Conservation (phyloP, 2,797 vertebrate genomes). For the Loriculus beryllinus region DNA sequence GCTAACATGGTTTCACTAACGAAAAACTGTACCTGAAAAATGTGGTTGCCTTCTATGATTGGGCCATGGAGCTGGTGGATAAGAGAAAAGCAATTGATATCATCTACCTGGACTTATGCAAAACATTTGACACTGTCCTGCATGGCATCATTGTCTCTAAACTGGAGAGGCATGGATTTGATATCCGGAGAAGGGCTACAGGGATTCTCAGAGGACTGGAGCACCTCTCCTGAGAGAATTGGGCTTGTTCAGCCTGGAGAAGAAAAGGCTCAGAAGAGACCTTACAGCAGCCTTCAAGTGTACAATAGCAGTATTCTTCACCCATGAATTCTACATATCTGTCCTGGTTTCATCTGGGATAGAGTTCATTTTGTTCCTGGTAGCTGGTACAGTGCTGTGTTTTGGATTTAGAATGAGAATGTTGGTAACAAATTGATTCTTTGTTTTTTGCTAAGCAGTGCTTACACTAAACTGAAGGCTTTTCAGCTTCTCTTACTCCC, state of each 20-base stretch:
- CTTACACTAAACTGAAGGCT: not conserved
- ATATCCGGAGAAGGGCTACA: not conserved
- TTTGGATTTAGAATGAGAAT: not conserved
- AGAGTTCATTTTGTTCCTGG: not conserved
- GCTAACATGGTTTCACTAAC: not conserved
- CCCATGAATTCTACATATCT: not conserved
- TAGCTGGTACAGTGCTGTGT: not conserved
- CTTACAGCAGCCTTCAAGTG: not conserved
- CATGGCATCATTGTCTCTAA: not conserved
- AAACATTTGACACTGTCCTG: not conserved
- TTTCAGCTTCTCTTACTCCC: not conserved
- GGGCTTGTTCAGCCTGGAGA: not conserved
- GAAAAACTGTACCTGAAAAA: not conserved
- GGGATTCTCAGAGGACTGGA: not conserved
- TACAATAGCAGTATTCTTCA: not conserved
- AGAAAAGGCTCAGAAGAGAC: not conserved
- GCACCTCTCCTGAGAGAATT: not conserved
- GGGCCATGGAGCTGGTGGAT: not conserved
- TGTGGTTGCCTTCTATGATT: not conserved
- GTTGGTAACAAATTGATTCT: not conserved
- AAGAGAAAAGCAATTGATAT: not conserved
- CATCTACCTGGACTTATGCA: not conserved
- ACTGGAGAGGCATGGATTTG: not conserved
- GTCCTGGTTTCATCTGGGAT: not conserved
- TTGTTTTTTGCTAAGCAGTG: not conserved